phyloP scores from a whole-genome alignment of 1,140 invertebrate genomes.

The Saccostrea echinata region DNA sequence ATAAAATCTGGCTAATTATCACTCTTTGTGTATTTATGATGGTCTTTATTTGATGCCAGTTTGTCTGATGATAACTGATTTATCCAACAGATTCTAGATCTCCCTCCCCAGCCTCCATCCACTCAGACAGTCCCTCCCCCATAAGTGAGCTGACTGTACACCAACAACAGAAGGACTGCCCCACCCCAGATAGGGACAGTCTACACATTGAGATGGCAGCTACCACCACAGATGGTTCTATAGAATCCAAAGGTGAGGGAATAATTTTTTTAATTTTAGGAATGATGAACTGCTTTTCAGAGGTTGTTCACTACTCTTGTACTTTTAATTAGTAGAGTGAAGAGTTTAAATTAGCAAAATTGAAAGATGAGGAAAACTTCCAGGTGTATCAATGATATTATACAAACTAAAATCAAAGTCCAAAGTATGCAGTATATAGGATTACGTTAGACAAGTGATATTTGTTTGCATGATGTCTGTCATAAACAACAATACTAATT shows the following conservation, averaged over 20 bases:
- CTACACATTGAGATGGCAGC: conserved; percentile 90
- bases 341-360: too few species aligned
- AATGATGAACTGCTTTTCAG: too few species aligned
- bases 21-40: not conserved
- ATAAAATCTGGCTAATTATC: not conserved
- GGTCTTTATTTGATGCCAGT: not conserved
- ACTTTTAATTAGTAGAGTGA: too few species aligned
- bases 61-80: not conserved
- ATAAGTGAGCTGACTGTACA: conserved; percentile 65
- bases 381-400: too few species aligned
- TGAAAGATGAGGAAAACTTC: too few species aligned
- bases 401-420: too few species aligned
- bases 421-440: too few species aligned
- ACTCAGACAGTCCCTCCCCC: conserved; percentile 71
- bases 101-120: conserved; percentile 72
- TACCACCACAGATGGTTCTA: conserved; percentile 75
- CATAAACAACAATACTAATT: too few species aligned
- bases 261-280: too few species aligned
- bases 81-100: conserved; percentile 67
- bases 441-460: too few species aligned
- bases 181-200: conserved; percentile 77
- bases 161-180: conserved; percentile 71
- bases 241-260: conserved; percentile 61
- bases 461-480: too few species aligned
- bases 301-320: too few species aligned